Evolutionary conservation across 2,113 vertebrate species (phyloP).

Genomic region (Stegastes partitus): DNA sequence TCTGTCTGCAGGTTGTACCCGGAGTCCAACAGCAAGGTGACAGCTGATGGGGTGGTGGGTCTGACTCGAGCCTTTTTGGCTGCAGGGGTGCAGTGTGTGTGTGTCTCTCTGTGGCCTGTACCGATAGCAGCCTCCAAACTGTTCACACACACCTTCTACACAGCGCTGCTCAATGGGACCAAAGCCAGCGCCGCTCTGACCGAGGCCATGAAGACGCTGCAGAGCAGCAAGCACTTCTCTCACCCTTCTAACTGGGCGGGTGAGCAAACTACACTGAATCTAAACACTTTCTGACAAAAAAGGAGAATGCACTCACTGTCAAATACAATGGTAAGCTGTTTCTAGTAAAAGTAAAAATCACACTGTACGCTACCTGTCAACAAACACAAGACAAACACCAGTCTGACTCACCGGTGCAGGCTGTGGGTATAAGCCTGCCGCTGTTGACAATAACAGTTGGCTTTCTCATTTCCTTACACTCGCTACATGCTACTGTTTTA

Average conservation of each 20-base stretch:
- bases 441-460: too few relatives aligned
- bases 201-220: constrained; percentile 93
- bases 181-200: constrained; percentile 91
- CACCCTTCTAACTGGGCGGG: constrained; percentile 98
- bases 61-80: constrained; percentile 94
- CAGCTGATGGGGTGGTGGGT: constrained; percentile 92
- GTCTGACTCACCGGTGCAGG: too few relatives aligned
- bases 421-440: too few relatives aligned
- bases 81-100: constrained; percentile 93
- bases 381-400: too few relatives aligned
- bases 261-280: constrained; percentile 64
- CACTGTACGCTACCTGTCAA: too few relatives aligned
- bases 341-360: too few relatives aligned
- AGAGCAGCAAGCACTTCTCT: constrained; percentile 93
- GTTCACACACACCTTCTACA: constrained; percentile 93
- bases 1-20: constrained; percentile 85
- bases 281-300: not conserved
- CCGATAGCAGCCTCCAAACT: constrained; percentile 92
- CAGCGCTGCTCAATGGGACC: constrained; percentile 90
- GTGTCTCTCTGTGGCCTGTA: constrained; percentile 93
- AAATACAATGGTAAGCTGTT: too few relatives aligned
- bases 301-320: too few relatives aligned
- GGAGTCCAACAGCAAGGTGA: constrained; percentile 90
- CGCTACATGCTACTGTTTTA: too few relatives aligned
- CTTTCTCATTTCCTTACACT: too few relatives aligned